Base-by-base conservation (phyloP, 2,797 vertebrate genomes). In the Falco rusticolus region DNA sequence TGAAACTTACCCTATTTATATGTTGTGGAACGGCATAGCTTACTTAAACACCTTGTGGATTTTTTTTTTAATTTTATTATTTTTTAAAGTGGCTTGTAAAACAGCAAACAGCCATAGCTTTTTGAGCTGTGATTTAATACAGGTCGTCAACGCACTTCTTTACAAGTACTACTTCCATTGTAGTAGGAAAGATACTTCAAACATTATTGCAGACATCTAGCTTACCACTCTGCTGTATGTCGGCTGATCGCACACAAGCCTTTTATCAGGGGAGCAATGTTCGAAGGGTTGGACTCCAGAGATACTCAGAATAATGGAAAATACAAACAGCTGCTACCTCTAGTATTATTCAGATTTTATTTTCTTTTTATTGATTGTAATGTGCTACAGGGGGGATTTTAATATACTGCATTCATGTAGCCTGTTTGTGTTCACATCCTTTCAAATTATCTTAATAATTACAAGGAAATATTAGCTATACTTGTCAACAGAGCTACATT, bases 261-360 rank as follows among this genome's bases (percentile, higher is more conserved):
- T 97, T 97, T 96, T 97, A 97, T 97, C 96, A 95, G 97, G 97
- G 98, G 97, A 97, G 95, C 97, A 97, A 97, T 97, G 92, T 97
- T 95, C 60, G 26, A 95, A 92, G 88, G 92, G 94, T 96, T 85
- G 88, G 97, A 97, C 97, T 98, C 97, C 96, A 97, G 98, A 98
- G 96, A 97, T 97, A 97, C 96, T 96, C 89, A 57, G 95, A 96
- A 96, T 93, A 98, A 97, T 96, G 94, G 96, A 98, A 98, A 98
- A 98, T 98, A 98, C 98, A 98, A 99, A 99, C 99, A 98, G 99
- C 99, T 99, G 99, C 99, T 99, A 99, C 99, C 99, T 99, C 99
- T 99, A 98, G 98, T 99, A 98, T 98, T 96, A 97, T 95, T 98
- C 98, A 98, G 98, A 98, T 97, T 98, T 98, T 98, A 97, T 98